Evolutionary conservation across 1,140 invertebrate species (phyloP).

Genomic region (Anthonomus grandis): DNA sequence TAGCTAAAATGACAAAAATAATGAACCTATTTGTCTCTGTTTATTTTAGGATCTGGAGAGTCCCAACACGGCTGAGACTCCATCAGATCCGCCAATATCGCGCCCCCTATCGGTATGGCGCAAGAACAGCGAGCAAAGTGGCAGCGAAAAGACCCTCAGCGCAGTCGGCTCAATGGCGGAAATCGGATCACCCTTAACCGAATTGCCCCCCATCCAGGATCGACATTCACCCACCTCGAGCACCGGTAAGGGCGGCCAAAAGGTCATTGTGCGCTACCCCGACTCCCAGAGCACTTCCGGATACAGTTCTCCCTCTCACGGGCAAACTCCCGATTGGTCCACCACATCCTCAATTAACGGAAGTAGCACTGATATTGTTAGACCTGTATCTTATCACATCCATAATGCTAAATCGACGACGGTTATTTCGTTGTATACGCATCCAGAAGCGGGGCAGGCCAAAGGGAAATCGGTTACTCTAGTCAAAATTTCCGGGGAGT

Average conservation of each 20-base stretch:
- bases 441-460: slow-evolving; percentile 26
- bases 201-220: slow-evolving; percentile 11
- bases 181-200: slow-evolving; percentile 41
- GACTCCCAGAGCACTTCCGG: slow-evolving; percentile 51
- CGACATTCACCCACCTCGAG: slow-evolving; percentile 5
- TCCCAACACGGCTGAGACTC: slow-evolving; percentile 50
- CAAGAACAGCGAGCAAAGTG: slow-evolving; percentile 43
- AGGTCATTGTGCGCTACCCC: slow-evolving; percentile 41
- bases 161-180: slow-evolving; percentile 45
- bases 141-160: slow-evolving; percentile 48
- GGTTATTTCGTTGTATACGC: slow-evolving; percentile 44
- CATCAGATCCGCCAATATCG: slow-evolving; percentile 36
- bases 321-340: slow-evolving; percentile 45
- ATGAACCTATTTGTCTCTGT: too few relatives aligned
- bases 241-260: slow-evolving; percentile 42
- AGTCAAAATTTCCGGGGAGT: slow-evolving; percentile 44
- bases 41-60: slow-evolving; percentile 47
- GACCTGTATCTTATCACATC: slow-evolving; percentile 43
- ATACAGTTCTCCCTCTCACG: slow-evolving; percentile 49
- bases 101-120: slow-evolving; percentile 38
- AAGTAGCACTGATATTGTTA: slow-evolving; percentile 42
- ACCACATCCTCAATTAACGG: slow-evolving; percentile 46
- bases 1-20: too few relatives aligned
- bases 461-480: slow-evolving; percentile 45
- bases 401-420: slow-evolving; percentile 45